Percentiles rank a stretch among this genome's conserved stretches.
Conservation (phyloP, 1,140 invertebrate species). For the Scaptomyza montana region DNA sequence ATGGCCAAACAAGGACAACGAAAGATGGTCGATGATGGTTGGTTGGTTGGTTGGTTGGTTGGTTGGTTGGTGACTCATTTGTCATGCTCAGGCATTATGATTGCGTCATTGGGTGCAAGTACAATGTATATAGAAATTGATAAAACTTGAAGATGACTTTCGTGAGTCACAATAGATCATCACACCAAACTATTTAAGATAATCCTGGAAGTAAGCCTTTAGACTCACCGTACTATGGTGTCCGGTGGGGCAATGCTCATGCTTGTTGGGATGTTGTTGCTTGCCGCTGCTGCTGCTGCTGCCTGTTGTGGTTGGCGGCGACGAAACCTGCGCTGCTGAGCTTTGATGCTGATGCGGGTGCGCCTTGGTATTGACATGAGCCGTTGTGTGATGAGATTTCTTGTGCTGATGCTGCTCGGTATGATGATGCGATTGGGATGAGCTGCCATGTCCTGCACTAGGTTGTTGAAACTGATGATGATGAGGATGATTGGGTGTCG, state of each 20-base stretch:
- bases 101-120: constrained; percentile 56
- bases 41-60: background rate
- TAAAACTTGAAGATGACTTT: background rate
- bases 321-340: constrained; percentile 58
- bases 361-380: constrained; percentile 41
- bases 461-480: constrained; percentile 52
- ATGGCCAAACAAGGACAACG: constrained; percentile 64
- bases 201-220: constrained; percentile 24
- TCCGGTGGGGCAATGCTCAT: constrained; percentile 79
- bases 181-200: constrained; percentile 19
- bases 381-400: constrained; percentile 40
- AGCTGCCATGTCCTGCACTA: constrained; percentile 19
- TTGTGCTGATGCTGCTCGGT: constrained; percentile 37
- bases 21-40: constrained; percentile 36
- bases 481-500: constrained; percentile 82
- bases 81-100: constrained; percentile 65
- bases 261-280: constrained; percentile 64
- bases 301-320: constrained; percentile 45
- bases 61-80: constrained; percentile 56
- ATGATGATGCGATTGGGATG: constrained; percentile 29
- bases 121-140: constrained; percentile 13
- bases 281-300: constrained; percentile 43
- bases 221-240: constrained; percentile 77
- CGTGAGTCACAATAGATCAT: background rate
- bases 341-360: constrained; percentile 54